Base-by-base conservation (phyloP, 2,888 invertebrate genomes). In the Galeruca laticollis region DNA sequence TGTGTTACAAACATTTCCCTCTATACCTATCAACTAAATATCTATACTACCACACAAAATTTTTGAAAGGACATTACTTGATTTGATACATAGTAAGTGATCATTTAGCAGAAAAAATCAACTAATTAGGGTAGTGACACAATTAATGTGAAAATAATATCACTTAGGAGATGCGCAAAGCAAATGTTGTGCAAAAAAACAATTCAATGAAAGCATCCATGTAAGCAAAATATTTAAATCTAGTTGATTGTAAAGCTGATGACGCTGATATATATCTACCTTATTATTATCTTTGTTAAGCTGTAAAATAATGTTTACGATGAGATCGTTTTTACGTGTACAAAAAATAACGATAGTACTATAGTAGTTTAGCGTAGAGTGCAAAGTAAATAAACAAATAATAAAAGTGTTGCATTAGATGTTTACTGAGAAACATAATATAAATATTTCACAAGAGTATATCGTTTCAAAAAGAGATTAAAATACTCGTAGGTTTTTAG, bases 281-380 rank as follows among this genome's bases (percentile, higher is more conserved):
- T 60, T 21, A 20, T 60, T 60, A 8, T 20, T 47, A 60, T 47
- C 60, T 47, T 21, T 47, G 40, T 60, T 60, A 26, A 60, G 47
- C 47, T 47, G 60, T 47, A 60, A 47, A 40, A 20, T 20, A 60
- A 37, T 60, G 11, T 40, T 21, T 60, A 15, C 10, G 11, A 40
- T 37, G 13, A 37, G 47, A 40, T 60, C 47, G 51, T 37, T 37
- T 62, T 62, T 52, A 51, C 33, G n/a, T 56, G 51, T 49, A 37
- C 62, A 26, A 26, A 51, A 51, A 52, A 31, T 43, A 31, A 31
- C 4, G 35, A 57, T n/a, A 40, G 13, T 13, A 43, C 21, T 11
- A 49, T n/a, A n/a, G n/a, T n/a, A n/a, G n/a, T n/a, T n/a, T 20
- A 62, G 20, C 6, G 10, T 40, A 47, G 43, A 47, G 15, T 47